Conservation (phyloP, 2,113 vertebrate species). For the Athene cunicularia region DNA sequence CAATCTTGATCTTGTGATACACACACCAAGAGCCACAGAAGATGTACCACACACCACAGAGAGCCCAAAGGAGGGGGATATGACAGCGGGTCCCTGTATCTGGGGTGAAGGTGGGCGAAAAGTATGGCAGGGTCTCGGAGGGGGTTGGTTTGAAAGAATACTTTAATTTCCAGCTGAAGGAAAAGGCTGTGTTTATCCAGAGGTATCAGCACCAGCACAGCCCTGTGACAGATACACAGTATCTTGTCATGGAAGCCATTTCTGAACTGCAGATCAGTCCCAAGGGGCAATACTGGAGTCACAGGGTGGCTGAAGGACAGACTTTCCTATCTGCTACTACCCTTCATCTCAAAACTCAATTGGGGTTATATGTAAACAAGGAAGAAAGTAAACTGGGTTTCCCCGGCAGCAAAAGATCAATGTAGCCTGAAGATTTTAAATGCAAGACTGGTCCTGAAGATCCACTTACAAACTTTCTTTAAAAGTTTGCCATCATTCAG, state of each 20-base stretch:
- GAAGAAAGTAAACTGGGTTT: not conserved
- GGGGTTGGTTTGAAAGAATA: not conserved
- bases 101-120: not conserved
- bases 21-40: not conserved
- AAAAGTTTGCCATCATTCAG: not conserved
- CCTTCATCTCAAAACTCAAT: not conserved
- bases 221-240: not conserved
- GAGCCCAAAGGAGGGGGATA: not conserved
- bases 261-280: not conserved
- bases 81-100: not conserved
- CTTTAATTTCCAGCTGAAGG: not conserved
- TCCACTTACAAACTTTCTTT: not conserved
- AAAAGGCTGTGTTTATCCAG: not conserved
- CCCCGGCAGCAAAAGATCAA: not conserved
- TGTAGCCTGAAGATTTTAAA: not conserved
- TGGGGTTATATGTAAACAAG: not conserved
- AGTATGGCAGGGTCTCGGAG: not conserved
- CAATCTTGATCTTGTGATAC: not conserved
- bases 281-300: not conserved
- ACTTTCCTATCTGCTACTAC: not conserved
- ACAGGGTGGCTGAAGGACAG: not conserved
- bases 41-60: not conserved
- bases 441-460: conserved; percentile 7
- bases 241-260: not conserved
- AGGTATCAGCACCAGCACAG: not conserved